These are phyloP conservation scores for Lerema accius DNA, from an alignment of 1,140 invertebrate genomes.

Conservation along the genomic window DNA sequence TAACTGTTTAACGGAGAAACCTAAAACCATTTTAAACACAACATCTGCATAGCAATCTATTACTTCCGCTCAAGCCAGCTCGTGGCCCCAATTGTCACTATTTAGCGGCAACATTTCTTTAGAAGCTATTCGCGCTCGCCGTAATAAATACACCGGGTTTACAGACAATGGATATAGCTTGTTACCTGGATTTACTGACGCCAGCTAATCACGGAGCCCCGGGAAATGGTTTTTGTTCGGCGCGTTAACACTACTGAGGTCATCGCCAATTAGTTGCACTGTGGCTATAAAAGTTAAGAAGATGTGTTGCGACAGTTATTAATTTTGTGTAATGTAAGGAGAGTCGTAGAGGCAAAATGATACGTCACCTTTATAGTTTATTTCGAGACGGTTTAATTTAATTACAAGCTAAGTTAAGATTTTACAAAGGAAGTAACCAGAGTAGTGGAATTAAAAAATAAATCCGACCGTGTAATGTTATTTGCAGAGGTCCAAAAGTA, in stretches of 20 bases:
- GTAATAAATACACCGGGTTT: constrained; percentile 23
- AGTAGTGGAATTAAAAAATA: too few species aligned
- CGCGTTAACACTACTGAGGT: not conserved
- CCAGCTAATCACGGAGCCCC: constrained; percentile 22
- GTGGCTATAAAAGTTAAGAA: not conserved
- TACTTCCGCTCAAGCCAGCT: constrained; percentile 15
- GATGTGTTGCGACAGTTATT: too few species aligned
- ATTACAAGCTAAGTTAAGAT: too few species aligned
- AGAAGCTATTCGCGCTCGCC: constrained; percentile 9
- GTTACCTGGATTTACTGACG: constrained; percentile 33
- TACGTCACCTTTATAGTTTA: too few species aligned
- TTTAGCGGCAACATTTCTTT: constrained; percentile 30
- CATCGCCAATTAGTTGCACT: constrained; percentile 2
- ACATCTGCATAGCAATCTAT: constrained; percentile 27
- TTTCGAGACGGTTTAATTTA: too few species aligned
- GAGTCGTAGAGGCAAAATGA: too few species aligned
- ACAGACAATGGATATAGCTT: constrained; percentile 28
- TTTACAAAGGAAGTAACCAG: too few species aligned
- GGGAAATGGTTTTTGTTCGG: constrained; percentile 24
- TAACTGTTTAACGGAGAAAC: constrained; percentile 9
- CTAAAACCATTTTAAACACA: constrained; percentile 7
- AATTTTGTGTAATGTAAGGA: too few species aligned
- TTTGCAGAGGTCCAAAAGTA: too few species aligned
- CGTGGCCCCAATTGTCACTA: constrained; percentile 28
- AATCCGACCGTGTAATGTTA: too few species aligned